phyloP scores from a whole-genome alignment of 2,888 invertebrate genomes.

The Autographa gamma region DNA sequence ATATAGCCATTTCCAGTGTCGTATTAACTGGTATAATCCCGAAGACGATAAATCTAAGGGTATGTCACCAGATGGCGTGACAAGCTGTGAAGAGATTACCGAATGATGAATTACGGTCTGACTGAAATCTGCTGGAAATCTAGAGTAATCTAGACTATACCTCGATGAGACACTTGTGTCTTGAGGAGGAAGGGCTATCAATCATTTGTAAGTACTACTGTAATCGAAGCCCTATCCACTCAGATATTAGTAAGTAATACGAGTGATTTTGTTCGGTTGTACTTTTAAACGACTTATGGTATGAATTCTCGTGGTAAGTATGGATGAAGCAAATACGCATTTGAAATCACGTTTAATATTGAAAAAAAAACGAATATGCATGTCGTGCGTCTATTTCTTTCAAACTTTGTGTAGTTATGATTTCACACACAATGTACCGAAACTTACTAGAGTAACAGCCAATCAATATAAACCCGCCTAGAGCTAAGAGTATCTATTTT shows the following conservation, averaged over 20 bases:
- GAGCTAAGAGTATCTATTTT: background rate
- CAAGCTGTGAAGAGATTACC: conserved; percentile 34
- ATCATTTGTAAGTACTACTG: conserved; percentile 2
- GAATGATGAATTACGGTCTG: conserved; percentile 36
- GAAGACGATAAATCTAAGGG: conserved; percentile 39
- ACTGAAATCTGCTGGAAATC: conserved; percentile 15
- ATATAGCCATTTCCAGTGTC: background rate
- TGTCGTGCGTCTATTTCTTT: no score
- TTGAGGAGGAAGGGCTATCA: background rate
- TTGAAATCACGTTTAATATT: no score
- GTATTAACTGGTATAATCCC: conserved; percentile 23
- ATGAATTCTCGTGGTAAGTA: background rate
- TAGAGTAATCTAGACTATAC: background rate
- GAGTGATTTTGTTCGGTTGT: no score
- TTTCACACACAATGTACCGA: no score
- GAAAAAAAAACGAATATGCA: no score
- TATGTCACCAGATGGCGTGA: conserved; percentile 27
- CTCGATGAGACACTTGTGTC: conserved; percentile 21
- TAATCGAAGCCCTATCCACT: no score
- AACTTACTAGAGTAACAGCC: no score
- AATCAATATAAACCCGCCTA: no score
- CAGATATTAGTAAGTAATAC: no score
- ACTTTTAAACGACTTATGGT: background rate
- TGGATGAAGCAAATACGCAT: background rate
- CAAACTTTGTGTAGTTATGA: no score